Base-by-base conservation (phyloP, 2,113 vertebrate species). In the Scatophagus argus region DNA sequence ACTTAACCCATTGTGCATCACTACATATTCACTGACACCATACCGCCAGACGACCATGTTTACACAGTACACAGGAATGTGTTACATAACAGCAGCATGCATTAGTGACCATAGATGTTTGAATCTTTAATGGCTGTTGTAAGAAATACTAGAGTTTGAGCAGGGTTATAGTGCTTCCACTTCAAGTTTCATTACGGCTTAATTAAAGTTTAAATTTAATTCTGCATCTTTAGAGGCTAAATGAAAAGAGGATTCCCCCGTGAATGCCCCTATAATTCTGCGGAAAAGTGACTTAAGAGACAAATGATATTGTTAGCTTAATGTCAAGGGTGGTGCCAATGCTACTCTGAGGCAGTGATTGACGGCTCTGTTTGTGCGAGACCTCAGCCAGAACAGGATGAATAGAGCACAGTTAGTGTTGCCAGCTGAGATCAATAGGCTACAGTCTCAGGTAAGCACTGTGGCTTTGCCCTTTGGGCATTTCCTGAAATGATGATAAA, bases 351-450 rank as follows among this genome's bases (percentile, higher is more conserved):
- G 77, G 49, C 36, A 8, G 34, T 89, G 93, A 93, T 81, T 92
- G 91, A 93, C 91, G 73, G 89, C 91, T 89, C 70, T 89, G 88
- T 91, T 89, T 89, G 90, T 85, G 84, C 16, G 74, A 88, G 84
- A 81, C 75, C 87, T 82, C 71, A 76, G 86, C 86, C 78, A 70
- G 84, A 82, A 59, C 74, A 51, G 78, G 89, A 91, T 90, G 89
- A 91, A 90, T 90, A 87, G 89, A 91, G 77, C 82, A 14, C 86
- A 76, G 84, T 88, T 84, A 89, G 71, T n/a, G 71, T 87, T 85
- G 85, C 89, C 85, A 83, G 78, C 83, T 47, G 72, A 90, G 89
- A 93, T 92, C 91, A 90, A 92, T 92, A 88, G 89, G 83, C 77
- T 83, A 73, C 60, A 85, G 88, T 90, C 84, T 76, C 78, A 86